Evolutionary conservation across 2,113 vertebrate genomes (phyloP).

Genomic region (Phyllopteryx taeniolatus): DNA sequence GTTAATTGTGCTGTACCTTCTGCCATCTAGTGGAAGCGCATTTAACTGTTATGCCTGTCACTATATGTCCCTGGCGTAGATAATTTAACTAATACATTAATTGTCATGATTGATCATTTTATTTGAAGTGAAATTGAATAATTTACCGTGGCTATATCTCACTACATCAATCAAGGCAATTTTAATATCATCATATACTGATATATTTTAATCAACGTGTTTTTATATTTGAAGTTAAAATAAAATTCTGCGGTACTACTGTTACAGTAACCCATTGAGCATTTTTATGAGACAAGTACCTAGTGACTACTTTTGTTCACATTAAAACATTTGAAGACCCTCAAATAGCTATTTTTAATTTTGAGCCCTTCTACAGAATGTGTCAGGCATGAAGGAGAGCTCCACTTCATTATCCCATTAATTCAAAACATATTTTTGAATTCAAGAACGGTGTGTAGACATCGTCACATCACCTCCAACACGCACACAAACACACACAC

Average conservation of each 20-base stretch:
- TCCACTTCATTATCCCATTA: conserved; percentile 5
- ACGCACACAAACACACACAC: not conserved
- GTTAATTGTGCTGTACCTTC: too few species aligned
- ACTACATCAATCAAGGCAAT: too few species aligned
- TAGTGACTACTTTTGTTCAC: not conserved
- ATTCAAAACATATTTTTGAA: conserved; percentile 18
- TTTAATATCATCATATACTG: too few species aligned
- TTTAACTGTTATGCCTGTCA: too few species aligned
- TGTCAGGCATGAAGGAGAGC: not conserved
- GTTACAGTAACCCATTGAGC: not conserved
- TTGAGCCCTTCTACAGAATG: not conserved
- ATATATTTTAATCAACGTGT: too few species aligned
- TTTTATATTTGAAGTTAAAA: too few species aligned
- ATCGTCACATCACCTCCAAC: conserved; percentile 5
- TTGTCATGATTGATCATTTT: too few species aligned
- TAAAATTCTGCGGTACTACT: not conserved
- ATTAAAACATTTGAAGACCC: not conserved
- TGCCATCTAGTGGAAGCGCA: too few species aligned
- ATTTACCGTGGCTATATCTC: too few species aligned
- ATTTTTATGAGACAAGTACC: not conserved
- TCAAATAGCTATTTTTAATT: not conserved
- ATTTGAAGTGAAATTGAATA: too few species aligned
- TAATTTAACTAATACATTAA: too few species aligned
- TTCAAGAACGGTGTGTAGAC: conserved; percentile 17
- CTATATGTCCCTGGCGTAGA: too few species aligned